Percentiles rank a stretch among this genome's conserved stretches.
Evolutionary conservation across 1,140 invertebrate species (phyloP).

Genomic region (Araneus ventricosus): DNA sequence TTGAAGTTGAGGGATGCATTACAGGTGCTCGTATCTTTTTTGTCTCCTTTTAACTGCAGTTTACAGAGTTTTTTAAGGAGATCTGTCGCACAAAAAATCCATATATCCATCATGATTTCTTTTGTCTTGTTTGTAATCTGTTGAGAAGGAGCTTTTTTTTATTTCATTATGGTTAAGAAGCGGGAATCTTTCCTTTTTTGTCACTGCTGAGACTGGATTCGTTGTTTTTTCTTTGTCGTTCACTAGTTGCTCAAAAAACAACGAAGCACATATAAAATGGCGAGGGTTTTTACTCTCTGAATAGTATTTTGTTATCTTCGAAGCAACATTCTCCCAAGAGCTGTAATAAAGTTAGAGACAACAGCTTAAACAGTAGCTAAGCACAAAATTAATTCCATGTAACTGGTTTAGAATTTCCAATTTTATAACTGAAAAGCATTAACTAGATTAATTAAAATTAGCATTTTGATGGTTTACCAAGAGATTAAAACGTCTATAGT

Average conservation of each 20-base stretch:
- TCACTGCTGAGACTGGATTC: neutral
- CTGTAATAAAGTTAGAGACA: neutral
- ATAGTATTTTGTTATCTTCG: constrained; percentile 14
- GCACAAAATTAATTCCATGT: neutral
- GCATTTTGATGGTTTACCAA: too few relatives aligned
- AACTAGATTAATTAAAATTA: too few relatives aligned
- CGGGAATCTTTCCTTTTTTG: neutral
- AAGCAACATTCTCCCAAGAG: neutral
- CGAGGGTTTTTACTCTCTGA: neutral
- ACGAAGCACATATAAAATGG: neutral
- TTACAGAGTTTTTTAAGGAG: constrained; percentile 60
- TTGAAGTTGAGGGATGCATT: constrained; percentile 68
- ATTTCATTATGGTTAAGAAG: constrained; percentile 25
- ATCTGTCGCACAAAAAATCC: constrained; percentile 48
- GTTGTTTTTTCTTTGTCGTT: neutral
- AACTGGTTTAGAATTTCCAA: too few relatives aligned
- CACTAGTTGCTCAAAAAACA: neutral
- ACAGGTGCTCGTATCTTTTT: constrained; percentile 56
- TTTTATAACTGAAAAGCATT: too few relatives aligned
- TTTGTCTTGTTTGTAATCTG: constrained; percentile 60
- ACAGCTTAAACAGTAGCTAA: neutral
- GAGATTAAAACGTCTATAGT: too few relatives aligned
- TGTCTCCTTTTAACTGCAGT: constrained; percentile 56
- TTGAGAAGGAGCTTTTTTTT: constrained; percentile 32
- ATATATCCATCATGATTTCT: constrained; percentile 59